phyloP scores from a whole-genome alignment of 2,888 invertebrate genomes.

The Agriotes lineatus region DNA sequence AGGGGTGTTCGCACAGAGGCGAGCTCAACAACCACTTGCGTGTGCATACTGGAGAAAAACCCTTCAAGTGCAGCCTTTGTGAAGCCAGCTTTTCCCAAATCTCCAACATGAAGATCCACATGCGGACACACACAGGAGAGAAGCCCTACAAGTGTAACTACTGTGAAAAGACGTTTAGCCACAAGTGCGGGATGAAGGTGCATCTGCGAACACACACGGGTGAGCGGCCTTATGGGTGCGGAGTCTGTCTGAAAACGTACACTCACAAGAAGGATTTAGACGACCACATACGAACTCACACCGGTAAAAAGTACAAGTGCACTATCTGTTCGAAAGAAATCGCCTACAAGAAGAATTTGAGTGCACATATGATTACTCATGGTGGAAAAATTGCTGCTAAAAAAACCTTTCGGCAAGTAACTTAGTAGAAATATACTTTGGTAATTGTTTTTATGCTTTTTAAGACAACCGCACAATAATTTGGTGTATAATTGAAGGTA shows the following conservation, averaged over 20 bases:
- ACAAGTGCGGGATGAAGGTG: constrained; percentile 26
- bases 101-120: constrained; percentile 25
- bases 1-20: too few species aligned
- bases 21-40: too few species aligned
- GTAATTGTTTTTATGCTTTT: too few species aligned
- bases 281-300: constrained; percentile 32
- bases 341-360: neutral
- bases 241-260: constrained; percentile 25
- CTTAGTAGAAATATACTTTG: too few species aligned
- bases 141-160: neutral
- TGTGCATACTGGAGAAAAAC: too few species aligned
- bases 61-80: too few species aligned
- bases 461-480: too few species aligned
- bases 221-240: neutral
- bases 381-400: neutral
- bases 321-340: constrained; percentile 5
- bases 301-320: constrained; percentile 31
- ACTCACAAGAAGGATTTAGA: constrained; percentile 28
- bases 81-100: neutral
- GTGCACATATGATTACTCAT: neutral
- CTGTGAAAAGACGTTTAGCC: constrained; percentile 2
- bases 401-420: too few species aligned
- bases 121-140: constrained; percentile 19
- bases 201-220: constrained; percentile 33
- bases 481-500: too few species aligned